These are phyloP conservation scores for Heteropelma amictum DNA, from an alignment of 2,888 invertebrate genomes.

Conservation along the genomic window DNA sequence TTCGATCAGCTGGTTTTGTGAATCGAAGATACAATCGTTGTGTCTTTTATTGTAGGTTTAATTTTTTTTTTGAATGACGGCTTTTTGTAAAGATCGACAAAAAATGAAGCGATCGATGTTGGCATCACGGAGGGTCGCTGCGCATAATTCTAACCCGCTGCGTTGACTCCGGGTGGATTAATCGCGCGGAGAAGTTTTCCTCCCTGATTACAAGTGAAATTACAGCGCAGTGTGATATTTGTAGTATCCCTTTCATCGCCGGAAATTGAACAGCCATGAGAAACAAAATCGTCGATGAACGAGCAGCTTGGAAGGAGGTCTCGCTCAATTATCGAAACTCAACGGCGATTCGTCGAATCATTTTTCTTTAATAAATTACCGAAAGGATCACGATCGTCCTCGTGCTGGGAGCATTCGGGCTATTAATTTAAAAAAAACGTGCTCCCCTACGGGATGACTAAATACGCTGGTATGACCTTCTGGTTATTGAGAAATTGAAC, in stretches of 20 bases:
- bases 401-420: neutral
- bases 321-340: neutral
- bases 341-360: slow-evolving; percentile 15
- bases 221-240: neutral
- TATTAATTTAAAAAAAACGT: slow-evolving; percentile 7
- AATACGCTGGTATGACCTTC: neutral
- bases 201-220: slow-evolving; percentile 1
- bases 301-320: neutral
- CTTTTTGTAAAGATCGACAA: too few relatives aligned
- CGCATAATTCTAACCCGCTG: slow-evolving; percentile 6
- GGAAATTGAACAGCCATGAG: slow-evolving; percentile 69
- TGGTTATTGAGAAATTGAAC: slow-evolving; percentile 11
- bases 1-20: too few relatives aligned
- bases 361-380: slow-evolving; percentile 18
- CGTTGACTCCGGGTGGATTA: neutral
- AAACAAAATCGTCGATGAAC: slow-evolving; percentile 60
- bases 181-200: neutral
- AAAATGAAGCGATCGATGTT: neutral
- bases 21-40: neutral
- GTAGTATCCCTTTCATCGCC: slow-evolving; percentile 63
- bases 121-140: neutral
- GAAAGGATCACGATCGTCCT: slow-evolving; percentile 6
- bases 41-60: neutral
- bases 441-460: too few relatives aligned
- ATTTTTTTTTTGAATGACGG: too few relatives aligned